Base-by-base conservation (phyloP, 1,140 invertebrate genomes). In the Heliconius eleuchia region DNA sequence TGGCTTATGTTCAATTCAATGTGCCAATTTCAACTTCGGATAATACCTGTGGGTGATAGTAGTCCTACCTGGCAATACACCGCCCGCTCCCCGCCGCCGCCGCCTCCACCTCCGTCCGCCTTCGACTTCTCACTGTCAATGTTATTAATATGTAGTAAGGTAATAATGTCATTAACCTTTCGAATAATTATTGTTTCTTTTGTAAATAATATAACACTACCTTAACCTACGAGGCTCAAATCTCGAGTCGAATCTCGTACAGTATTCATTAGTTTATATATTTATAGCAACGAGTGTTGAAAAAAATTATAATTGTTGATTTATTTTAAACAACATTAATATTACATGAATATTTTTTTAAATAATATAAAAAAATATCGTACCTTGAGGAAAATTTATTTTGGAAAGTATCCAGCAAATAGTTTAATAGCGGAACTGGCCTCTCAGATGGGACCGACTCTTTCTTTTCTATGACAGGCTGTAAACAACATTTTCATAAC, bases 391-490 rank as follows among this genome's bases (percentile, higher is more conserved):
- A 70, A 52, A 88, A 87, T 80, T 92, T 92, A 71, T 85, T 89
- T 39, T 92, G 92, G 73, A 92, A 86, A 2, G 89, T 87, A 46
- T 92, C 90, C 8, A 92, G 76, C 18, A 92, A 76, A 55, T 89
- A 91, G 73, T 91, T 89, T 70, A 92, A 84, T 7, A 92, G 77
- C 0, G 90, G 90, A 18, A 87, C 66, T 75, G 88, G 91, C 80
- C 85, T 89, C 19, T 91, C 89, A 0, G 90, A 82, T 30, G 87
- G 80, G 4, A 92, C 75, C 27, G 92, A 80, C 71, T 92, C 92
- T 78, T 92, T 92, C 74, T 89, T 91, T 74, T 94, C 92, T n/a
- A 92, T 88, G 1, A 92, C 83, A 6, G 92, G 92, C 92, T 93
- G 80, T 1, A 87, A 88, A 52, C 18, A 52, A 52, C 1, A 52